These are phyloP conservation scores for Eospalax fontanierii DNA, from an alignment of 2,797 vertebrate genomes.

Conservation along the genomic window DNA sequence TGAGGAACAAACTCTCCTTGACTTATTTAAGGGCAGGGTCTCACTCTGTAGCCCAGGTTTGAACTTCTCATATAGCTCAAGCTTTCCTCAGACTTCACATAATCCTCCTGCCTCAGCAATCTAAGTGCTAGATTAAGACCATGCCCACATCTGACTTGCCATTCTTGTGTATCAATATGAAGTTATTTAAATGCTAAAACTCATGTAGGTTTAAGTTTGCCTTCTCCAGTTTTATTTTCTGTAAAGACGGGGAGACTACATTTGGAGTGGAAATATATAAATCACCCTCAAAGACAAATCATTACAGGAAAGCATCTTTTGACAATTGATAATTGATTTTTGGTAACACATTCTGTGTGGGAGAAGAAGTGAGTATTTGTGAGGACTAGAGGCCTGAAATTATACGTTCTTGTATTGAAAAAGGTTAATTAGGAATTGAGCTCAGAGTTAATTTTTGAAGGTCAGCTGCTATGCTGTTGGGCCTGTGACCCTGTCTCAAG, in stretches of 20 bases:
- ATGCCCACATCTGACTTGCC: not conserved
- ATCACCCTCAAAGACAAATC: constrained; percentile 53
- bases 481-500: constrained; percentile 95
- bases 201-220: not conserved
- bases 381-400: constrained; percentile 88
- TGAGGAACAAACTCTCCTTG: too few species aligned
- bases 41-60: not conserved
- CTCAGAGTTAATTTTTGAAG: constrained; percentile 92
- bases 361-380: constrained; percentile 87
- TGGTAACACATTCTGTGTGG: constrained; percentile 84
- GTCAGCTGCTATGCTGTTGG: constrained; percentile 92
- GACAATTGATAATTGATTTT: constrained; percentile 78
- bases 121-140: not conserved
- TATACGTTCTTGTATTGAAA: constrained; percentile 91
- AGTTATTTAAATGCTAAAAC: constrained; percentile 49
- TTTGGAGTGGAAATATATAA: constrained; percentile 61
- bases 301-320: constrained; percentile 53
- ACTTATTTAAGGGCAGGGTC: not conserved
- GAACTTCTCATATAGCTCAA: not conserved
- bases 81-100: not conserved
- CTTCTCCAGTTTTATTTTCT: constrained; percentile 33
- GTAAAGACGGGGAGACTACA: constrained; percentile 32
- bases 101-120: not conserved
- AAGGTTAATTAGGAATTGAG: constrained; percentile 94
- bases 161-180: constrained; percentile 31